phyloP scores from a whole-genome alignment of 2,888 invertebrate species.

The Aleiodes testaceus region DNA sequence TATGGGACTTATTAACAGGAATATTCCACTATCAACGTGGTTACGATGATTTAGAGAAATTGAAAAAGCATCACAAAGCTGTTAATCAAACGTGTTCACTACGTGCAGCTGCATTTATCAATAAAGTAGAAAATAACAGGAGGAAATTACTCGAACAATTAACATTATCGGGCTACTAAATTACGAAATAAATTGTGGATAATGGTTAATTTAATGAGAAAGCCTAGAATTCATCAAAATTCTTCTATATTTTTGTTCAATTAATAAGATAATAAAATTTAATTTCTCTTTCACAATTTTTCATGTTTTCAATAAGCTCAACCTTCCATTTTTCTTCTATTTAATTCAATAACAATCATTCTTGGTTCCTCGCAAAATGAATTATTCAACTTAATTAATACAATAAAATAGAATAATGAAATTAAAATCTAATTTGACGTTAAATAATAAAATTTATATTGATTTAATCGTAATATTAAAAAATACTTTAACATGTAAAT shows the following conservation, averaged over 20 bases:
- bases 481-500: slow-evolving; percentile 17
- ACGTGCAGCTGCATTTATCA: slow-evolving; percentile 57
- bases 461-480: slow-evolving; percentile 21
- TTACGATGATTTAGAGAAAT: slow-evolving; percentile 59
- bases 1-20: slow-evolving; percentile 92
- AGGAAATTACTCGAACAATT: slow-evolving; percentile 36
- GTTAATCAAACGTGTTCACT: neutral
- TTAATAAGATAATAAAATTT: slow-evolving; percentile 15
- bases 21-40: slow-evolving; percentile 90
- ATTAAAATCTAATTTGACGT: neutral
- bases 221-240: neutral
- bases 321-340: neutral
- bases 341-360: too few species aligned
- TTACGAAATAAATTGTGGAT: neutral
- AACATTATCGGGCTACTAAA: slow-evolving; percentile 3
- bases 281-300: slow-evolving; percentile 4
- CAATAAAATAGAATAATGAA: too few species aligned
- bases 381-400: too few species aligned
- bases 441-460: slow-evolving; percentile 1
- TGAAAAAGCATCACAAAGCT: slow-evolving; percentile 1
- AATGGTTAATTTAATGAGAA: neutral
- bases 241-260: slow-evolving; percentile 22
- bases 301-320: neutral
- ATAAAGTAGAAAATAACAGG: slow-evolving; percentile 59
- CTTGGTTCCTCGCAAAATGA: too few species aligned